Conservation (phyloP, 2,888 invertebrate genomes). For the Rhagium mordax region DNA sequence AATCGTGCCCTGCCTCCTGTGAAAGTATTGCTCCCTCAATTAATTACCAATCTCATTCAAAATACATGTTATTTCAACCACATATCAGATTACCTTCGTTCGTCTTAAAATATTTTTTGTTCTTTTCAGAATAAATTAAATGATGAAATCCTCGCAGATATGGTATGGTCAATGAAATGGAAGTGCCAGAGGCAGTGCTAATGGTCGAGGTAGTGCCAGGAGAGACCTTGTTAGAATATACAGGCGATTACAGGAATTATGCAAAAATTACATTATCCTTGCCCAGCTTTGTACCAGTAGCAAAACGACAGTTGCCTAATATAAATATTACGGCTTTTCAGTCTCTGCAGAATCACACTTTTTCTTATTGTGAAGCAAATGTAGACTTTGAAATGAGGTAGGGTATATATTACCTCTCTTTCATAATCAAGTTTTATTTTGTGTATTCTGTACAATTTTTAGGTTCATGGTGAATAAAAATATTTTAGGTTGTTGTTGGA, state of each 20-base stretch:
- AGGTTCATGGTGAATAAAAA: conserved; percentile 97
- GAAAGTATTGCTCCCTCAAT: too few species aligned
- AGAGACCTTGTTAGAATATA: conserved; percentile 91
- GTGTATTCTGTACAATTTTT: conserved; percentile 25
- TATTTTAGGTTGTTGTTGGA: conserved; percentile 98
- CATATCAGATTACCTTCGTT: too few species aligned
- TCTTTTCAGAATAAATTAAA: conserved; percentile 78
- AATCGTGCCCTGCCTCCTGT: too few species aligned
- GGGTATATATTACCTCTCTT: not conserved
- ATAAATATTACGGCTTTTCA: conserved; percentile 73
- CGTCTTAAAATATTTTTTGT: conserved; percentile 14
- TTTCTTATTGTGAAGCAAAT: conserved; percentile 89
- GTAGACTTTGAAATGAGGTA: conserved; percentile 97
- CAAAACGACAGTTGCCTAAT: conserved; percentile 87
- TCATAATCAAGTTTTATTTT: not conserved
- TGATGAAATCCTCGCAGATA: conserved; percentile 83
- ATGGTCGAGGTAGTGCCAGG: conserved; percentile 86
- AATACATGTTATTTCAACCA: too few species aligned
- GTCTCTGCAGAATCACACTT: conserved; percentile 73
- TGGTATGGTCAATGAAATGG: conserved; percentile 85
- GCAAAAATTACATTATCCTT: conserved; percentile 88
- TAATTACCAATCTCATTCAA: too few species aligned
- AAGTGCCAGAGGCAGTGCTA: conserved; percentile 84
- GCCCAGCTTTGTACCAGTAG: conserved; percentile 86
- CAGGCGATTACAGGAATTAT: conserved; percentile 84